phyloP scores from a whole-genome alignment of 2,888 invertebrate species.

The Philhelius pedissequus region DNA sequence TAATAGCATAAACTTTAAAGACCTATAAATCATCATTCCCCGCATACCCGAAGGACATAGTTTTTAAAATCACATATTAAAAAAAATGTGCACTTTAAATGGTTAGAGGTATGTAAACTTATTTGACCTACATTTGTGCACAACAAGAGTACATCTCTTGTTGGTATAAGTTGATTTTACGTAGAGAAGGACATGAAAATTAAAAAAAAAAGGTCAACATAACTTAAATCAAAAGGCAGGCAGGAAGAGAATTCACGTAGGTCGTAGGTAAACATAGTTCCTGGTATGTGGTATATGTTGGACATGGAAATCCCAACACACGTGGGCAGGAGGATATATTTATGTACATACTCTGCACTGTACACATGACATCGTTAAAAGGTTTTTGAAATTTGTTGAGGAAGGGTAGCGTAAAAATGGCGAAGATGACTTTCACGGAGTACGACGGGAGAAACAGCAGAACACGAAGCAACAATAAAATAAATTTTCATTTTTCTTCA shows the following conservation, averaged over 20 bases:
- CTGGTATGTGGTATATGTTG: not conserved
- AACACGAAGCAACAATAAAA: constrained; percentile 50
- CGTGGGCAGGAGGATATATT: not conserved
- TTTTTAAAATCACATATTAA: no score
- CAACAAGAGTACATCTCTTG: not conserved
- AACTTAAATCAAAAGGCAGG: not conserved
- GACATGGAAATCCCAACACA: not conserved
- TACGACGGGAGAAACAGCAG: not conserved
- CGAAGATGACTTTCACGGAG: not conserved
- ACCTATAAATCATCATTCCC: no score
- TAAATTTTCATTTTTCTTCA: constrained; percentile 54
- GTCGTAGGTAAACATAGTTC: not conserved
- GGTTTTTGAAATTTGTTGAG: not conserved
- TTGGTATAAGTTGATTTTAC: not conserved
- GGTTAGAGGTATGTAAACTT: no score
- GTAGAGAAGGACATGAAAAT: not conserved
- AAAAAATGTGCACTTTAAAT: no score
- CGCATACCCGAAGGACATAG: no score
- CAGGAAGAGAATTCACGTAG: not conserved
- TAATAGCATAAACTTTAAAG: no score
- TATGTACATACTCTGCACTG: no score
- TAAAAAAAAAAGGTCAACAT: not conserved
- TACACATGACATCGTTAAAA: not conserved
- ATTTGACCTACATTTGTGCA: not conserved
- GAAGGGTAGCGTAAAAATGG: not conserved